These are phyloP conservation scores for Vanessa cardui DNA, from an alignment of 2,888 invertebrate genomes.

Conservation along the genomic window DNA sequence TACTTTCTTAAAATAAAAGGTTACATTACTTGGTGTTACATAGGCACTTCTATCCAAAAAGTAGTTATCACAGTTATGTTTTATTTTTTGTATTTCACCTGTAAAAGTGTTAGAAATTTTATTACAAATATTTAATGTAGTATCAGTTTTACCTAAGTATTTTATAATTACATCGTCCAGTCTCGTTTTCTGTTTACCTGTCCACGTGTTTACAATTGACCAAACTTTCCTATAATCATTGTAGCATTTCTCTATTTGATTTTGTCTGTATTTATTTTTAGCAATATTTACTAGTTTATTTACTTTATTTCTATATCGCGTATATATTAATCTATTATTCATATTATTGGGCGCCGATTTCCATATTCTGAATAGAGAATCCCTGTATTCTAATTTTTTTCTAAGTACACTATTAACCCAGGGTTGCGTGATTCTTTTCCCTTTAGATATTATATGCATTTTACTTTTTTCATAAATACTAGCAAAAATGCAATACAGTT, in stretches of 20 bases:
- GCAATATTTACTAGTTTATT: constrained; percentile 30
- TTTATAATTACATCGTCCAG: constrained; percentile 25
- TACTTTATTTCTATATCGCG: constrained; percentile 29
- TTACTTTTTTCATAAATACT: too few species aligned
- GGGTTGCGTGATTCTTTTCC: too few species aligned
- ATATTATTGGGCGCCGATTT: constrained; percentile 31
- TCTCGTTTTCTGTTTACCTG: constrained; percentile 24
- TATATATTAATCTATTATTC: constrained; percentile 28
- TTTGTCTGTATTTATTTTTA: constrained; percentile 28
- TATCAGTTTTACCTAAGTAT: constrained; percentile 17
- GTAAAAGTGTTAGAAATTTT: constrained; percentile 32
- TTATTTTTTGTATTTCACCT: constrained; percentile 29
- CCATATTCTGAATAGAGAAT: constrained; percentile 30
- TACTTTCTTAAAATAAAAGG: constrained; percentile 15
- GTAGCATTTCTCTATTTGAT: constrained; percentile 24
- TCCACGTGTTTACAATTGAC: constrained; percentile 29
- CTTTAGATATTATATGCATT: too few species aligned
- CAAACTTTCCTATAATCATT: constrained; percentile 28
- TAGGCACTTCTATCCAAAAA: constrained; percentile 23
- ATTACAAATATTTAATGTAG: constrained; percentile 19
- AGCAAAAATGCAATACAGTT: too few species aligned
- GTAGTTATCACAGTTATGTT: constrained; percentile 14
- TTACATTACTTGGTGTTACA: constrained; percentile 11
- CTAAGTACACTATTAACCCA: constrained; percentile 16
- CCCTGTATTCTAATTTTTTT: constrained; percentile 19